These are phyloP conservation scores for Pseudorhiza aurosa DNA, from an alignment of 30 jellyfish, hydroid and myxozoan species.

Conservation along the genomic window DNA sequence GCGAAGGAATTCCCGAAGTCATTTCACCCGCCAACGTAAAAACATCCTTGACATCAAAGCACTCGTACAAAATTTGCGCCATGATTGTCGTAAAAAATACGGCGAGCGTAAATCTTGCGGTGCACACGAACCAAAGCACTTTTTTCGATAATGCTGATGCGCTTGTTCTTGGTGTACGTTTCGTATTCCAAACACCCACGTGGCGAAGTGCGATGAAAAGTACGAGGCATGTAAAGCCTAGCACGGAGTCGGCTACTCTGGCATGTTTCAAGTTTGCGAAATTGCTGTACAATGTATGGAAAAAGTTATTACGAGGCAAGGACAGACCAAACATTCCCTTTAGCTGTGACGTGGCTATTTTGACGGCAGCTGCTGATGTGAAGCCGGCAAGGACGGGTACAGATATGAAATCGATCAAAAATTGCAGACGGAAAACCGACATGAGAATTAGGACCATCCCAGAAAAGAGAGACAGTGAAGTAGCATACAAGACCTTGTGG, in stretches of 20 bases:
- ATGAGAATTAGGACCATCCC: conserved; percentile 59
- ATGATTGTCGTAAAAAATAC: conserved; percentile 49
- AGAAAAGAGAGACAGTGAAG: conserved; percentile 65
- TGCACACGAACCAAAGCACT: conserved; percentile 63
- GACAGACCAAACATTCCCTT: conserved; percentile 77
- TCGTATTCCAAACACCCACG: conserved; percentile 51
- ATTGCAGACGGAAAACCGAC: conserved; percentile 64
- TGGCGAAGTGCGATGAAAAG: conserved; percentile 40
- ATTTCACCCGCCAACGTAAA: conserved; percentile 71
- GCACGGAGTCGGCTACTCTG: conserved; percentile 54
- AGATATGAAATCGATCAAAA: conserved; percentile 66
- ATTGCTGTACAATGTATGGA: conserved; percentile 54
- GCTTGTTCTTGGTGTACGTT: conserved; percentile 1
- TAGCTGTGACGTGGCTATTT: conserved; percentile 66
- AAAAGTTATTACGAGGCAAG: conserved; percentile 48
- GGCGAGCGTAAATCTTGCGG: conserved; percentile 63
- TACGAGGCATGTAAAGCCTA: conserved; percentile 60
- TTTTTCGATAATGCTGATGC: conserved; percentile 22
- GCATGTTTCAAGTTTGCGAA: conserved; percentile 59
- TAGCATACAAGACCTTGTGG: conserved; percentile 25
- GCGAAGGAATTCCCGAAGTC: conserved; percentile 70
- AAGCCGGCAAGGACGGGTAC: conserved; percentile 77
- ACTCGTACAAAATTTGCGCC: conserved; percentile 63
- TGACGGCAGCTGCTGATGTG: conserved; percentile 80
- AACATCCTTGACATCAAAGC: conserved; percentile 28